Evolutionary conservation across 2,888 invertebrate genomes (phyloP).

Genomic region (Ectropis crepuscularia): DNA sequence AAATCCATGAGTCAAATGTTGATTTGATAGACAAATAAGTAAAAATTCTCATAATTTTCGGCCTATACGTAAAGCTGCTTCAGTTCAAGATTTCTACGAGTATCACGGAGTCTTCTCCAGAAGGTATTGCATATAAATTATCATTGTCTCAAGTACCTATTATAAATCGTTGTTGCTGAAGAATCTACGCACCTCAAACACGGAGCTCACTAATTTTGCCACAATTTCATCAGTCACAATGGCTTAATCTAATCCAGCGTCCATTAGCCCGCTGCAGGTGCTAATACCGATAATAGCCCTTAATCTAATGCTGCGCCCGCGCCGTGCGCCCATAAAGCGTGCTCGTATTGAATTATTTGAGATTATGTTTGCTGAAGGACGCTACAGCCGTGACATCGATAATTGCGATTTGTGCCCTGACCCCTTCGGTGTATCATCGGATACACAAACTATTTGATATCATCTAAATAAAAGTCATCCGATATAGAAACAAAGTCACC

Average conservation of each 20-base stretch:
- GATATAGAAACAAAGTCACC: no score
- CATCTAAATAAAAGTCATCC: background rate
- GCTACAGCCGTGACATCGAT: conserved; percentile 73
- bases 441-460: conserved; percentile 13
- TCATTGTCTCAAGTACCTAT: no score
- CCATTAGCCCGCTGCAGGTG: conserved; percentile 30
- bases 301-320: conserved; percentile 27
- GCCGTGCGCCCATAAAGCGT: conserved; percentile 28
- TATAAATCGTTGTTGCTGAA: no score
- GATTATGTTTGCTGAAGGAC: conserved; percentile 60
- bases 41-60: no score
- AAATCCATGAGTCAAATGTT: no score
- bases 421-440: conserved; percentile 57
- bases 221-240: conserved; percentile 22
- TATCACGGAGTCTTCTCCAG: no score
- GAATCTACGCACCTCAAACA: no score
- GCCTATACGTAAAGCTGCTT: no score
- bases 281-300: conserved; percentile 31
- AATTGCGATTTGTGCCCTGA: conserved; percentile 70
- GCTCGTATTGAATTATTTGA: conserved; percentile 39
- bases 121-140: no score
- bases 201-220: background rate
- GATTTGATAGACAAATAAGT: no score
- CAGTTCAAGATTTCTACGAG: no score
- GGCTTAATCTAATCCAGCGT: conserved; percentile 27